Conservation (phyloP, 2,888 invertebrate genomes). For the Cynaeus angustus region DNA sequence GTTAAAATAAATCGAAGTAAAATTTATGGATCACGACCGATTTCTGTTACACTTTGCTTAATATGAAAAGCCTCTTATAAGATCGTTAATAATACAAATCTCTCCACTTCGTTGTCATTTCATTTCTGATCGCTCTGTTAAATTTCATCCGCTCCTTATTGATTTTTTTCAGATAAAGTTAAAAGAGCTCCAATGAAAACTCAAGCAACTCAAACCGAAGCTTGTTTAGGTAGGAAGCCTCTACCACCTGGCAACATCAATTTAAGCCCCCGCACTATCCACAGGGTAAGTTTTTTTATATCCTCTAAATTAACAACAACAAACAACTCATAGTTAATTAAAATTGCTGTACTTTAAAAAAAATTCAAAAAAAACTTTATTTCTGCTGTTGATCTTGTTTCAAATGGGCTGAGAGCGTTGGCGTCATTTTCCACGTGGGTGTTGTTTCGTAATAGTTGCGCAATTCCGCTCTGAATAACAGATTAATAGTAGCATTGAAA, state of each 20-base stretch:
- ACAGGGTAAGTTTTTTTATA: conserved; percentile 79
- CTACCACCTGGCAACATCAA: conserved; percentile 81
- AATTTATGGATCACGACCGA: too few relatives aligned
- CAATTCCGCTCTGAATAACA: neutral
- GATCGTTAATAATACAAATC: too few relatives aligned
- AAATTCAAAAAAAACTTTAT: too few relatives aligned
- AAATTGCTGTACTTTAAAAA: too few relatives aligned
- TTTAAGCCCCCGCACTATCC: conserved; percentile 87
- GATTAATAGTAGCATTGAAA: neutral
- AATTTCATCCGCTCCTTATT: conserved; percentile 4
- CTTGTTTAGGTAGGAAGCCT: conserved; percentile 81
- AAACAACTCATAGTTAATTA: too few relatives aligned
- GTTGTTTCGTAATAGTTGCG: too few relatives aligned
- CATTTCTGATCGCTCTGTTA: neutral
- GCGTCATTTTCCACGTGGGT: neutral
- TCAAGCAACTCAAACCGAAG: conserved; percentile 93
- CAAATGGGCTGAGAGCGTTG: conserved; percentile 16
- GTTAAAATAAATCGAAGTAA: too few relatives aligned
- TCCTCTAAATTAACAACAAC: conserved; percentile 12
- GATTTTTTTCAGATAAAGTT: conserved; percentile 78
- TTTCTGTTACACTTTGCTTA: too few relatives aligned
- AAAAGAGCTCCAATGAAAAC: conserved; percentile 92
- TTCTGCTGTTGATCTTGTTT: too few relatives aligned
- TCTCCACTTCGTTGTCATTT: too few relatives aligned
- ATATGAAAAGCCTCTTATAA: too few relatives aligned